Conservation (phyloP, 2,797 vertebrate species). For the Myripristis jacobus region DNA sequence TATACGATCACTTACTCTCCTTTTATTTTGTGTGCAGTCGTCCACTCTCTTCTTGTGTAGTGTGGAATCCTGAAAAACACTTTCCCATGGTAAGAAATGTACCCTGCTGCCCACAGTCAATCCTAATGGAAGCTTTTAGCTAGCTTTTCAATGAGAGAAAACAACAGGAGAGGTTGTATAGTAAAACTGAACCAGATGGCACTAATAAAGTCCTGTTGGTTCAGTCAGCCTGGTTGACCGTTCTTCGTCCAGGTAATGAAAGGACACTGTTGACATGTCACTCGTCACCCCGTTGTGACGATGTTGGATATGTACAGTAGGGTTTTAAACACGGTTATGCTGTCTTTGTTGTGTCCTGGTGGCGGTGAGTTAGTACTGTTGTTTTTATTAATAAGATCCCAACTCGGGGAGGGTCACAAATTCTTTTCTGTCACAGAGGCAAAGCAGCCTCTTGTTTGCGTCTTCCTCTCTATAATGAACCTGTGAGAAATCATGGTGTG, state of each 20-base stretch:
- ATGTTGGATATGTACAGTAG: conserved; percentile 4
- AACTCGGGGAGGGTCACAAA: conserved; percentile 47
- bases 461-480: conserved; percentile 35
- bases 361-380: conserved; percentile 36
- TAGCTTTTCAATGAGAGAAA: conserved; percentile 71
- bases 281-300: conserved; percentile 38
- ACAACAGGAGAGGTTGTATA: conserved; percentile 72
- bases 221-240: conserved; percentile 65
- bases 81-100: conserved; percentile 73
- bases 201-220: conserved; percentile 76
- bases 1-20: conserved; percentile 52
- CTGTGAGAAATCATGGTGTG: conserved; percentile 34
- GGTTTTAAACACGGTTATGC: conserved; percentile 12
- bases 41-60: conserved; percentile 57
- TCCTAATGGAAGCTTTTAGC: conserved; percentile 75
- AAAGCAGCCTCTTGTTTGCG: conserved; percentile 39
- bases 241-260: conserved; percentile 72
- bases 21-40: conserved; percentile 44
- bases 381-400: conserved; percentile 74
- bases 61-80: conserved; percentile 66
- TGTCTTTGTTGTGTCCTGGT: conserved; percentile 58
- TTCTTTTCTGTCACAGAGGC: conserved; percentile 13
- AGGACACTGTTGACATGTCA: conserved; percentile 68
- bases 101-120: conserved; percentile 57
- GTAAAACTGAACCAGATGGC: conserved; percentile 83